Evolutionary conservation across 1,140 invertebrate genomes (phyloP).

Genomic region (Oryctes rhinoceros): DNA sequence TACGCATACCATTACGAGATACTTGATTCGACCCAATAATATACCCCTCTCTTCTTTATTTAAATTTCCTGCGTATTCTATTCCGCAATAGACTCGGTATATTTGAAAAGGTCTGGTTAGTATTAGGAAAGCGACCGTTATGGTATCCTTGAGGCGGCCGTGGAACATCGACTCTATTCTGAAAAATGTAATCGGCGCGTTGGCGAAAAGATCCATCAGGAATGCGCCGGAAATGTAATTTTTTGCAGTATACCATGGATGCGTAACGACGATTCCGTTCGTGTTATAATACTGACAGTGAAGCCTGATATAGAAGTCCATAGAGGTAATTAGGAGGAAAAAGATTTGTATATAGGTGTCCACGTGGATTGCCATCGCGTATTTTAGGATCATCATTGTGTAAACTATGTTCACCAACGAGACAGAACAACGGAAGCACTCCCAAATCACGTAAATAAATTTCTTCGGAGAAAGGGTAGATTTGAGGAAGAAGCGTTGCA

Average conservation of each 20-base stretch:
- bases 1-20: background rate
- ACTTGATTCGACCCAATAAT: background rate
- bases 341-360: constrained; percentile 53
- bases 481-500: constrained; percentile 28
- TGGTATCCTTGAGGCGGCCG: background rate
- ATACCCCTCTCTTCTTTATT: background rate
- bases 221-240: constrained; percentile 61
- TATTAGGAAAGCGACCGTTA: background rate
- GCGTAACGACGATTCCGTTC: constrained; percentile 62
- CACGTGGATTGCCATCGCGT: background rate
- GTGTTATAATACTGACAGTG: constrained; percentile 62
- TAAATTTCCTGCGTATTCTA: background rate
- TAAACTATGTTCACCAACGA: constrained; percentile 55
- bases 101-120: constrained; percentile 9
- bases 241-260: constrained; percentile 62
- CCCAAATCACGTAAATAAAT: constrained; percentile 20
- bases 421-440: constrained; percentile 45
- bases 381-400: background rate
- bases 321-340: constrained; percentile 55
- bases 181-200: background rate
- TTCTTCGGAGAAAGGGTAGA: background rate
- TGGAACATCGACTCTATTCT: constrained; percentile 17
- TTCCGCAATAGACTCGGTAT: background rate
- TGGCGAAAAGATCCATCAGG: constrained; percentile 53
- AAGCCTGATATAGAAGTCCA: constrained; percentile 62